These are phyloP conservation scores for Aurelia sp. DNA, from an alignment of 30 jellyfish, hydroid and myxozoan species.

Conservation along the genomic window DNA sequence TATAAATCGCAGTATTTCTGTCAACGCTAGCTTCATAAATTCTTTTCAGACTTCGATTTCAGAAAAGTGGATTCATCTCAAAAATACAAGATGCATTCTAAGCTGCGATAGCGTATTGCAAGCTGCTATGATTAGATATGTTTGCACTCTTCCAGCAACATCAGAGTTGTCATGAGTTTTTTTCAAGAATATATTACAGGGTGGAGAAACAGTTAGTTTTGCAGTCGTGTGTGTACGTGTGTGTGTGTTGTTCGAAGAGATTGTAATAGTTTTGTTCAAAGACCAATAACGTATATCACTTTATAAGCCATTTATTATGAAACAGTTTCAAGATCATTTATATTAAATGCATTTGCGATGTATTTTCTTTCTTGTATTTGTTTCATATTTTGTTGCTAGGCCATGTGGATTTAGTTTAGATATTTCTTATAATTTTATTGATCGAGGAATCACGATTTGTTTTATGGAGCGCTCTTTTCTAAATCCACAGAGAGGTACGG, in stretches of 20 bases:
- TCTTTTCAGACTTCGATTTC: no score
- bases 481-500: background rate
- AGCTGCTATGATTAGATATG: no score
- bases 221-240: no score
- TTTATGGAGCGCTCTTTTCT: background rate
- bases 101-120: no score
- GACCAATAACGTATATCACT: constrained; percentile 6
- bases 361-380: background rate
- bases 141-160: no score
- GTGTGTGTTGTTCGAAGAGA: background rate
- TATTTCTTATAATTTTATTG: background rate
- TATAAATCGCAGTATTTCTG: no score
- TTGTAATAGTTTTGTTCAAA: constrained; percentile 10
- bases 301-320: background rate
- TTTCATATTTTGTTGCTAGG: background rate
- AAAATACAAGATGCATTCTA: no score
- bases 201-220: no score
- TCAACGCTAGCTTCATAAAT: no score
- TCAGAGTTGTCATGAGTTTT: no score
- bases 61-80: no score
- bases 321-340: background rate
- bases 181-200: no score
- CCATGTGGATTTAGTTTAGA: background rate
- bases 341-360: background rate
- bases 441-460: background rate